phyloP scores from a whole-genome alignment of 2,113 vertebrate species.

The Nanorana parkeri region DNA sequence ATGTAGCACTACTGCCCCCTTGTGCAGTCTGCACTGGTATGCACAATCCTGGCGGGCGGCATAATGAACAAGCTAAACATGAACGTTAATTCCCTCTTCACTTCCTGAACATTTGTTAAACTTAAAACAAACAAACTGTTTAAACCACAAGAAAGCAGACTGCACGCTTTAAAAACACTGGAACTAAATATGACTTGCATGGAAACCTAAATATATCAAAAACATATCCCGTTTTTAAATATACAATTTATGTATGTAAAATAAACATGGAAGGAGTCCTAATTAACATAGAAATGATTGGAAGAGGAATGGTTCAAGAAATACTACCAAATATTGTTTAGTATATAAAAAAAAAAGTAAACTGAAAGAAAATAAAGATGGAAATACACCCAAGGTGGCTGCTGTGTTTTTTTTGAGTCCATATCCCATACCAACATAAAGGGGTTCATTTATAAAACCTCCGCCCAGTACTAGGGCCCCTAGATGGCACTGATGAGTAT shows the following conservation, averaged over 20 bases:
- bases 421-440: no score
- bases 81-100: background rate
- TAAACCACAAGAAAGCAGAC: background rate
- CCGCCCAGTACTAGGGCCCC: no score
- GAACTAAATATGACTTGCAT: background rate
- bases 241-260: background rate
- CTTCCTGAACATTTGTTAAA: background rate
- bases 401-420: background rate
- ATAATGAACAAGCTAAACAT: no score
- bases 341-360: background rate
- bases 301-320: background rate
- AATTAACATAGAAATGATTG: background rate
- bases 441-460: no score
- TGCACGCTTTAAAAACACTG: background rate
- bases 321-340: background rate
- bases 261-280: background rate
- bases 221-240: background rate
- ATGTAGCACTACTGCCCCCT: slow-evolving; percentile 31
- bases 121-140: background rate
- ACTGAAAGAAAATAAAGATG: background rate
- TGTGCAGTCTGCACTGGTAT: background rate
- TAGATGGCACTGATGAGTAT: no score
- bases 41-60: background rate
- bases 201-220: background rate
- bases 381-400: background rate